Percentiles rank a stretch among this genome's conserved stretches.
Evolutionary conservation across 2,797 vertebrate genomes (phyloP).

Genomic region (Notamacropus eugenii): DNA sequence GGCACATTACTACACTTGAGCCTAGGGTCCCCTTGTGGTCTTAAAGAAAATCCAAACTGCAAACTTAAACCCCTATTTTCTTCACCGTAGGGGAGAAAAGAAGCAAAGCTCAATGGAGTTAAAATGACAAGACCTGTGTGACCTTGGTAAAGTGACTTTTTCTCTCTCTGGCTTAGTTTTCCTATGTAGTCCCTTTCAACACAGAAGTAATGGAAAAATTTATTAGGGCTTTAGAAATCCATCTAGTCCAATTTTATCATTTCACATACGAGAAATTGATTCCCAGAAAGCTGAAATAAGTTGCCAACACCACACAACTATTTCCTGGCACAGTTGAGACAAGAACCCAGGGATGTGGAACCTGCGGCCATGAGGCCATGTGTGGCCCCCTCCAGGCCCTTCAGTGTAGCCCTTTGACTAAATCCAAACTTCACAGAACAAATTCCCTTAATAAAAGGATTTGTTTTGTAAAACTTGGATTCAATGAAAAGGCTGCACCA

Average conservation of each 20-base stretch:
- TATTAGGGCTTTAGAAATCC: background rate
- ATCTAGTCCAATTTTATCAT: background rate
- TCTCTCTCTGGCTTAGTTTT: background rate
- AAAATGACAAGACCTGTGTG: background rate
- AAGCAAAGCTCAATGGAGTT: background rate
- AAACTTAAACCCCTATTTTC: background rate
- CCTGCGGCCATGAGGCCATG: too few species aligned
- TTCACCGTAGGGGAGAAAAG: conserved; percentile 15
- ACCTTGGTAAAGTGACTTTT: background rate
- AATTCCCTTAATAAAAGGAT: too few species aligned
- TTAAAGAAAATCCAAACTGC: conserved; percentile 30
- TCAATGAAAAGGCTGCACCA: too few species aligned
- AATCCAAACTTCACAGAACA: too few species aligned
- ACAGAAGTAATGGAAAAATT: background rate
- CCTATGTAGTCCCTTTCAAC: background rate
- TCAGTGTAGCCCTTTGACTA: too few species aligned
- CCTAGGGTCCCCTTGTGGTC: background rate
- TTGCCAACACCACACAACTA: background rate
- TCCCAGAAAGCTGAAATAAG: background rate
- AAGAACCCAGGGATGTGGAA: background rate
- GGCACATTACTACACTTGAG: background rate
- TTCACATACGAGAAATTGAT: background rate
- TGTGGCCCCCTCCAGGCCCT: too few species aligned
- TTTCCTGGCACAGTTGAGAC: background rate
- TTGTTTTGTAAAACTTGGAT: too few species aligned